phyloP scores from a whole-genome alignment of 2,797 vertebrate genomes.

The Syngnathus acus region DNA sequence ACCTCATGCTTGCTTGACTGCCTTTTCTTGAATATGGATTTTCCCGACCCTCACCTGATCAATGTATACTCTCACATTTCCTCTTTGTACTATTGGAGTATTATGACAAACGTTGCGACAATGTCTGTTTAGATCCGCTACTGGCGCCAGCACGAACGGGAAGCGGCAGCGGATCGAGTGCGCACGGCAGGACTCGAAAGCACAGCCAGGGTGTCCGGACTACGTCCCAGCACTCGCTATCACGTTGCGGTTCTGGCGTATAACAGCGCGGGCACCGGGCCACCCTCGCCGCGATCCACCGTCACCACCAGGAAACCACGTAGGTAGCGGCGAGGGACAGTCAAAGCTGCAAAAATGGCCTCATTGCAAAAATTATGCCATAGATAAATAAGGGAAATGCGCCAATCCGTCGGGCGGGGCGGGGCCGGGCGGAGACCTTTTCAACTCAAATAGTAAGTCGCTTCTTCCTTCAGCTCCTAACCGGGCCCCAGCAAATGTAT shows the following conservation, averaged over 20 bases:
- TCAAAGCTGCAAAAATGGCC: too few relatives aligned
- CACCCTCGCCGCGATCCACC: slow-evolving; percentile 77
- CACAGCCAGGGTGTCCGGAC: slow-evolving; percentile 75
- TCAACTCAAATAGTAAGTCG: neutral
- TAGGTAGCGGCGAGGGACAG: slow-evolving; percentile 57
- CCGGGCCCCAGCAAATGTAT: slow-evolving; percentile 83
- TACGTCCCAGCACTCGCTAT: slow-evolving; percentile 87
- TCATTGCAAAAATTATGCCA: too few relatives aligned
- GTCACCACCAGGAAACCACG: slow-evolving; percentile 87
- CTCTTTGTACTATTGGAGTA: too few relatives aligned
- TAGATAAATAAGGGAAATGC: too few relatives aligned
- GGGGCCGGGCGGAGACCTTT: too few relatives aligned
- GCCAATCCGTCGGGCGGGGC: too few relatives aligned
- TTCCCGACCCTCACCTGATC: too few relatives aligned
- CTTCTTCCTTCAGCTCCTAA: slow-evolving; percentile 73
- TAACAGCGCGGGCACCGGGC: slow-evolving; percentile 90
- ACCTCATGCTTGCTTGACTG: neutral
- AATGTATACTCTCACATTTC: too few relatives aligned
- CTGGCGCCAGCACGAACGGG: slow-evolving; percentile 91
- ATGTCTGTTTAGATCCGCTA: slow-evolving; percentile 80
- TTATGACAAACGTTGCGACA: too few relatives aligned
- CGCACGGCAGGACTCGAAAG: slow-evolving; percentile 81
- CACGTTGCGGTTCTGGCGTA: slow-evolving; percentile 86
- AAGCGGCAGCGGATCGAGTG: slow-evolving; percentile 88
- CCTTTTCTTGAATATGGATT: neutral